Conservation (phyloP, 2,888 invertebrate species). For the Scaeva pyrastri region DNA sequence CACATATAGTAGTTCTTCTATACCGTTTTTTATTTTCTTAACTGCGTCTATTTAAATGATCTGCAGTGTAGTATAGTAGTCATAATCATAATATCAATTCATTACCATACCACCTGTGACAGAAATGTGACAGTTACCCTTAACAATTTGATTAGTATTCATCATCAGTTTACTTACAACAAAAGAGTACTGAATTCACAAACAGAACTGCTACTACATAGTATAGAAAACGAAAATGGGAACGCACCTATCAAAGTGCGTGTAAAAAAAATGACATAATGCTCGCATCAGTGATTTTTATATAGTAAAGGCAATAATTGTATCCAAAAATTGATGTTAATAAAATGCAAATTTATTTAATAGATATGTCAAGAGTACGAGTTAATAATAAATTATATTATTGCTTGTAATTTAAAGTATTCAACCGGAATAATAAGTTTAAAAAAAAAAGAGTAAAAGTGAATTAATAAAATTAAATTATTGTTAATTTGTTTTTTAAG, state of each 20-base stretch:
- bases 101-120: constrained; percentile 10
- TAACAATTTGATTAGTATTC: constrained; percentile 15
- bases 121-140: background rate
- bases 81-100: background rate
- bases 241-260: constrained; percentile 20
- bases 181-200: constrained; percentile 2
- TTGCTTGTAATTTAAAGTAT: background rate
- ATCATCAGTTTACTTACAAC: background rate
- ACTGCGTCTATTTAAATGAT: background rate
- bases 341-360: background rate
- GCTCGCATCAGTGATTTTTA: background rate
- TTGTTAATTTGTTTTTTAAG: too few relatives aligned
- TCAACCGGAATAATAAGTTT: background rate
- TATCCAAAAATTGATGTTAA: constrained; percentile 5
- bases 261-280: constrained; percentile 12
- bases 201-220: background rate
- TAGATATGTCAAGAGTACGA: background rate
- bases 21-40: background rate
- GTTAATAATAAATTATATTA: background rate
- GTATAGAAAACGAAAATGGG: background rate
- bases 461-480: too few relatives aligned
- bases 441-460: background rate
- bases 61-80: background rate
- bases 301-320: background rate
- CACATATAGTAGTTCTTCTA: background rate